A percentile compares a stretch with the other conserved stretches of the same genome.
These are phyloP conservation scores for Agonum fuliginosum DNA, from an alignment of 2,888 invertebrate genomes.

Conservation along the genomic window DNA sequence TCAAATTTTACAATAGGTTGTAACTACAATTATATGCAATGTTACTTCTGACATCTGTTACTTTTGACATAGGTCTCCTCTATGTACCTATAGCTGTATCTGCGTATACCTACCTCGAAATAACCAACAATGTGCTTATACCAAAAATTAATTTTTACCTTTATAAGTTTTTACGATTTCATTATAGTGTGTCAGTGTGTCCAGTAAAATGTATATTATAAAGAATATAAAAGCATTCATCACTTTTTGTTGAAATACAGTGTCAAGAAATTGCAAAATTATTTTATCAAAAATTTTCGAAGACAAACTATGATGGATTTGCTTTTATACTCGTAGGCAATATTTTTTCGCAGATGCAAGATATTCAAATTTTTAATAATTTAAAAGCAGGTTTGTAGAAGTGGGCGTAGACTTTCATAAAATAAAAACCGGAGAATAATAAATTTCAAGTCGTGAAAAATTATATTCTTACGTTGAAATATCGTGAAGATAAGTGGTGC, in stretches of 20 bases:
- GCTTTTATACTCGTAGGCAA: constrained; percentile 13
- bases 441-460: constrained; percentile 5
- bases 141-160: no score
- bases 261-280: constrained; percentile 10
- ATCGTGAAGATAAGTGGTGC: constrained; percentile 8
- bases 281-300: constrained; percentile 14
- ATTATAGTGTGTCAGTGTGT: no score
- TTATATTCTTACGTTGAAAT: constrained; percentile 24
- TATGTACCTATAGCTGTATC: no score
- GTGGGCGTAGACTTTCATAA: constrained; percentile 5
- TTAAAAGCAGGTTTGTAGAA: constrained; percentile 24
- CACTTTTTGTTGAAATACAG: constrained; percentile 11
- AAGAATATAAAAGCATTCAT: constrained; percentile 1
- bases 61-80: no score
- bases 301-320: constrained; percentile 20
- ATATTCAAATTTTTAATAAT: background rate
- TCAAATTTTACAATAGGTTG: no score
- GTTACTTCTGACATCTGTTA: no score
- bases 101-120: no score
- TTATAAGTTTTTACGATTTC: no score
- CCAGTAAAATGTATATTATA: no score
- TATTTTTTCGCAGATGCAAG: constrained; percentile 17
- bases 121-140: no score
- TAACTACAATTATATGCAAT: no score
- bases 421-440: constrained; percentile 24